A percentile compares a stretch with the other conserved stretches of the same genome.
Evolutionary conservation across 1,140 invertebrate genomes (phyloP).

Genomic region (Drosophila yakuba): DNA sequence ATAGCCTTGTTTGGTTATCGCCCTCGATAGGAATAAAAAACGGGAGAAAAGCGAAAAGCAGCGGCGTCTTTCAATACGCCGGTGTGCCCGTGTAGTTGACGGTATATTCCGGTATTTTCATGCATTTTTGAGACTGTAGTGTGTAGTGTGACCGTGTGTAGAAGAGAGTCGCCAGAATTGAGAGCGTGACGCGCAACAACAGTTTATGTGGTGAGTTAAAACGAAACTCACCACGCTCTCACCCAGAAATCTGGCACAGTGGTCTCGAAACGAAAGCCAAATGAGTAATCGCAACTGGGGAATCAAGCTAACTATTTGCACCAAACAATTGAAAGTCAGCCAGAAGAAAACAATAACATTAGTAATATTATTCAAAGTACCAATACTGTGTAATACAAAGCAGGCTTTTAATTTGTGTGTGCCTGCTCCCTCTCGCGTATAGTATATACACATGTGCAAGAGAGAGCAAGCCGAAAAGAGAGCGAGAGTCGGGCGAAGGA

Average conservation of each 20-base stretch:
- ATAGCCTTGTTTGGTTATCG: constrained; percentile 36
- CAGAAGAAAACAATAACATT: constrained; percentile 42
- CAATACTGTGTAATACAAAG: constrained; percentile 2
- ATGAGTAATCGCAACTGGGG: constrained; percentile 23
- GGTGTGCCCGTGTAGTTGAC: constrained; percentile 20
- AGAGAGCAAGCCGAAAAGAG: constrained; percentile 26
- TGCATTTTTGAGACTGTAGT: background rate
- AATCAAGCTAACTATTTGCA: background rate
- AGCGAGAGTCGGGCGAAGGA: constrained; percentile 22
- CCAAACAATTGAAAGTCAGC: background rate
- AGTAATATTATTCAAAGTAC: constrained; percentile 35
- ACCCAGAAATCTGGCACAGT: constrained; percentile 53
- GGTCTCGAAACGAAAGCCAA: constrained; percentile 23
- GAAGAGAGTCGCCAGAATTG: constrained; percentile 10
- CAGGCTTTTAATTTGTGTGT: constrained; percentile 13
- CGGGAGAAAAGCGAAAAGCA: background rate
- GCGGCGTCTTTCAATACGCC: constrained; percentile 16
- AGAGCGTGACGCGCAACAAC: constrained; percentile 49
- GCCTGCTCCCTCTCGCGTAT: constrained; percentile 39
- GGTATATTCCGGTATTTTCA: too few species aligned
- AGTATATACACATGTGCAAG: constrained; percentile 40
- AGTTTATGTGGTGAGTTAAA: constrained; percentile 54
- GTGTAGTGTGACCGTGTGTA: background rate
- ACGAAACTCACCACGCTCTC: constrained; percentile 49
- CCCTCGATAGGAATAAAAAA: constrained; percentile 14